phyloP scores from a whole-genome alignment of 1,140 invertebrate species.

The Macrosteles quadrilineatus region DNA sequence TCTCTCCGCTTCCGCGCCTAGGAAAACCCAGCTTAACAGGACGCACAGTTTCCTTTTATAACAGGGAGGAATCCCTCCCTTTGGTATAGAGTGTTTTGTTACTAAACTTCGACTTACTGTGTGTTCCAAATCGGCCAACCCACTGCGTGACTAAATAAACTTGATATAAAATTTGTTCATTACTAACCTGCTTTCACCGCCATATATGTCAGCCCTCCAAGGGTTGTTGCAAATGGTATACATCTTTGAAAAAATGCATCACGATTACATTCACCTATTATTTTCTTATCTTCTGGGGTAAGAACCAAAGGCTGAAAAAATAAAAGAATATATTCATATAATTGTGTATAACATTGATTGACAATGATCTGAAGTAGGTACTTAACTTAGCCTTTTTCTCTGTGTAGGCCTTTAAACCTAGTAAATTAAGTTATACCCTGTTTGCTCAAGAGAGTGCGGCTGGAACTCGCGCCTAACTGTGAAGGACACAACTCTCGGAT shows the following conservation, averaged over 20 bases:
- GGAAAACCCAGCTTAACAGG: neutral
- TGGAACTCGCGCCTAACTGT: too few relatives aligned
- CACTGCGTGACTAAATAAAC: neutral
- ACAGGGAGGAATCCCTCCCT: neutral
- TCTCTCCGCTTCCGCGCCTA: too few relatives aligned
- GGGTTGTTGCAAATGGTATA: conserved; percentile 60
- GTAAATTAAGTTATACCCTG: too few relatives aligned
- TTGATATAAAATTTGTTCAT: neutral
- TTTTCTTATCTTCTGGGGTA: conserved; percentile 62
- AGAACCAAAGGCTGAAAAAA: conserved; percentile 50
- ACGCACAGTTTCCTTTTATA: neutral
- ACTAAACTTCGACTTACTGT: too few relatives aligned
- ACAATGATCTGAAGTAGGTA: neutral
- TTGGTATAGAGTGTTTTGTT: neutral
- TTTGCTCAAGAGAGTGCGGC: too few relatives aligned
- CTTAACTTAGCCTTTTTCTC: too few relatives aligned
- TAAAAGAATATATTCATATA: neutral
- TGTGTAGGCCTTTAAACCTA: too few relatives aligned
- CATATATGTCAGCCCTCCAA: conserved; percentile 61
- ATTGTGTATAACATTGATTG: too few relatives aligned
- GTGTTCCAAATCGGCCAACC: neutral
- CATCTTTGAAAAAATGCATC: conserved; percentile 72
- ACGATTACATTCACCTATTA: conserved; percentile 67
- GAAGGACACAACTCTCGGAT: too few relatives aligned
- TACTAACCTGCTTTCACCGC: conserved; percentile 59